A percentile compares a stretch with the other conserved stretches of the same genome.
Evolutionary conservation across 2,113 vertebrate species (phyloP).

Genomic region (Scortum barcoo): DNA sequence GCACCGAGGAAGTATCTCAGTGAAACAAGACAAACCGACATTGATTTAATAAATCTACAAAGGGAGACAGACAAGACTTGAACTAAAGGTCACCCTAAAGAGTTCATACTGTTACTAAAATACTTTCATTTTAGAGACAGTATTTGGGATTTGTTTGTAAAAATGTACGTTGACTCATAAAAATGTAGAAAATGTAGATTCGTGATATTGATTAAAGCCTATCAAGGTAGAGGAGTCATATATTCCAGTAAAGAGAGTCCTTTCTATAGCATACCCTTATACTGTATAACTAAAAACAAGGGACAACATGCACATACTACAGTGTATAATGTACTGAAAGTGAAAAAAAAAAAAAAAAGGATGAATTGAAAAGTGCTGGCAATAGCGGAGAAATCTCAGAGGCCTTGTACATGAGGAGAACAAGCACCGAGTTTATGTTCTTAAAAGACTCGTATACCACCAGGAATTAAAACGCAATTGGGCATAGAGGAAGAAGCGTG

Average conservation of each 20-base stretch:
- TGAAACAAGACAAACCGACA: neutral
- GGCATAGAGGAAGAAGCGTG: slow-evolving; percentile 1
- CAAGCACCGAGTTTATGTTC: slow-evolving; percentile 27
- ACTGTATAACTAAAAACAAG: neutral
- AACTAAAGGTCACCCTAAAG: neutral
- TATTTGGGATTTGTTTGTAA: neutral
- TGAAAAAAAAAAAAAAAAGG: neutral
- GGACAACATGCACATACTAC: neutral
- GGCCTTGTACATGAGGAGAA: slow-evolving; percentile 33
- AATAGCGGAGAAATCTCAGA: slow-evolving; percentile 22
- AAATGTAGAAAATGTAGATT: neutral
- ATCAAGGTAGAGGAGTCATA: neutral
- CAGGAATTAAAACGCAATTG: slow-evolving; percentile 28
- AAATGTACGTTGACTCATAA: neutral
- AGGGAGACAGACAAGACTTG: neutral
- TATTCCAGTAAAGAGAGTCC: neutral
- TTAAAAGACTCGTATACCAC: slow-evolving; percentile 17
- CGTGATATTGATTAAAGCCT: too few relatives aligned
- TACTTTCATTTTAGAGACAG: neutral
- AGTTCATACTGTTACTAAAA: neutral
- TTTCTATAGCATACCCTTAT: neutral
- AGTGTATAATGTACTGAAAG: neutral
- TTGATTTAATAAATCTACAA: neutral
- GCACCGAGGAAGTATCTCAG: neutral
- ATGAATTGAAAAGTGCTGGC: neutral